A percentile compares a stretch with the other conserved stretches of the same genome.
Evolutionary conservation across 92 coral and sea anemone genomes (phyloP).

Genomic region (Porites cylindrica): DNA sequence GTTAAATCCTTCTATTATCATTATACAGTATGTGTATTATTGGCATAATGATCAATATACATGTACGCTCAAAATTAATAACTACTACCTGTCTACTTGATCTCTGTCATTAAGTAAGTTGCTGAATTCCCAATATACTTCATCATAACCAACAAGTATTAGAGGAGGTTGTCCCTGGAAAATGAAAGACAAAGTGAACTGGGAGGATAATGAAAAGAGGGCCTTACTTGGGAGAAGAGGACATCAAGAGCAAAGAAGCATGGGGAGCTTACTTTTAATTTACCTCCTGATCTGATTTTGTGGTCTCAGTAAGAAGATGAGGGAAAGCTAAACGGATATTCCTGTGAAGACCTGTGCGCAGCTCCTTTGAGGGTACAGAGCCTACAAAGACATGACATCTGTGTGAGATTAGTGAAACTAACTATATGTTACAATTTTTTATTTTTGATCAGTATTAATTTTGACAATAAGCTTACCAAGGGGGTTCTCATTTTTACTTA

Average conservation of each 20-base stretch:
- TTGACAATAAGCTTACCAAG: too few relatives aligned
- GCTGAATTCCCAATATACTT: conserved; percentile 64
- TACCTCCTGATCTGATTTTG: conserved; percentile 37
- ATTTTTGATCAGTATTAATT: too few relatives aligned
- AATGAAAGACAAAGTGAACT: neutral
- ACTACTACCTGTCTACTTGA: conserved; percentile 68
- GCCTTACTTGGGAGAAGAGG: neutral
- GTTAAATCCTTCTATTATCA: too few relatives aligned
- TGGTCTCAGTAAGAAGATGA: conserved; percentile 67
- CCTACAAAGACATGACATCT: conserved; percentile 37
- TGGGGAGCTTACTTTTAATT: neutral
- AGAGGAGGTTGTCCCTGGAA: conserved; percentile 54
- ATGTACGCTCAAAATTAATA: neutral
- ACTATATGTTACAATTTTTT: too few relatives aligned
- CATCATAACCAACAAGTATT: conserved; percentile 59
- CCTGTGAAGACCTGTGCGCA: conserved; percentile 72
- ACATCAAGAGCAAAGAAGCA: neutral
- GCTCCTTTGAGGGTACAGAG: conserved; percentile 50
- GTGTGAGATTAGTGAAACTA: neutral
- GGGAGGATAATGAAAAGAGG: neutral
- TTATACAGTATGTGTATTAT: too few relatives aligned
- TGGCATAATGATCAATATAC: too few relatives aligned
- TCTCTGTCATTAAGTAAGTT: conserved; percentile 51
- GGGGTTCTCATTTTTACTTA: too few relatives aligned
- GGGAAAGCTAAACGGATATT: conserved; percentile 76